Conservation (phyloP, 2,797 vertebrate genomes). For the Fratercula arctica region DNA sequence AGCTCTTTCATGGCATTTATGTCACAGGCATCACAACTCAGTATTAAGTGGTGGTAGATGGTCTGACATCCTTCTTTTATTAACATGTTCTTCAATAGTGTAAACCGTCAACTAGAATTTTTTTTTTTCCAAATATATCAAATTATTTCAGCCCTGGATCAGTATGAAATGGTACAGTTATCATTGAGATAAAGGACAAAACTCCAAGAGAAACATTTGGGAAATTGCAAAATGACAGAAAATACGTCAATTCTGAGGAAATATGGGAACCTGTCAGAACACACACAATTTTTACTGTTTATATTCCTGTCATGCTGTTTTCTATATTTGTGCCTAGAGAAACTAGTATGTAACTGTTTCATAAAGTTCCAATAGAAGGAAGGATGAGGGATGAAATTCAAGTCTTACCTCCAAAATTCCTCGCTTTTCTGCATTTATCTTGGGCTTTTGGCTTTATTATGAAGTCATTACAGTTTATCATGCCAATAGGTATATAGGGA, state of each 20-base stretch:
- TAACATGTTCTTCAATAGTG: neutral
- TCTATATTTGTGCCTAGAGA: neutral
- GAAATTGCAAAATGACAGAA: slow-evolving; percentile 24
- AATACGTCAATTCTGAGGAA: neutral
- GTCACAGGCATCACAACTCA: neutral
- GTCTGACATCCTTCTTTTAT: neutral
- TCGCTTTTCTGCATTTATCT: neutral
- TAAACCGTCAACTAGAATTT: neutral
- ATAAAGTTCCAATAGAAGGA: neutral
- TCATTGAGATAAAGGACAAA: neutral
- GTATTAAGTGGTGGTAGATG: neutral
- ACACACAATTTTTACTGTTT: neutral
- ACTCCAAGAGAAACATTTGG: neutral
- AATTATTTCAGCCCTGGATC: neutral
- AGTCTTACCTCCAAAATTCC: neutral
- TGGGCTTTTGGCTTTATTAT: slow-evolving; percentile 54
- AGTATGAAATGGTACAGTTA: neutral
- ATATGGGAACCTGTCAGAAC: neutral
- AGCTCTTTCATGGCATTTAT: neutral
- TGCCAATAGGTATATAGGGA: slow-evolving; percentile 4
- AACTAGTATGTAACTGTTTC: neutral
- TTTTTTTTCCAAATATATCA: neutral
- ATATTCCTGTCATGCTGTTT: neutral
- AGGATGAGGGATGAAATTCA: neutral
- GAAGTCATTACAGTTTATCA: slow-evolving; percentile 49